A percentile compares a stretch with the other conserved stretches of the same genome.
Evolutionary conservation across 2,888 invertebrate genomes (phyloP).

Genomic region (Ophioninae sp.): DNA sequence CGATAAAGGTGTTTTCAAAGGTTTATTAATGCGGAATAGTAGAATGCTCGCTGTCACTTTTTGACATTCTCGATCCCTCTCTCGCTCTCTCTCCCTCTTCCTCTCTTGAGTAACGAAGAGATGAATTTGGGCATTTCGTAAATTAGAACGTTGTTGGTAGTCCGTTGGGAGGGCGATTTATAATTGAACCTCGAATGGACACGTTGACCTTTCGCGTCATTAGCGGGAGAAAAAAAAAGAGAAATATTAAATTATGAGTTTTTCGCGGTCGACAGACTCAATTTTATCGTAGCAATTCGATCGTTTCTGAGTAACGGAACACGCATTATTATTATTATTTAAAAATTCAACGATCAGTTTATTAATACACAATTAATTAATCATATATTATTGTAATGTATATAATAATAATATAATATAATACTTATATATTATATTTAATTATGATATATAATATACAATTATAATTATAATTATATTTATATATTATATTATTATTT

Average conservation of each 20-base stretch:
- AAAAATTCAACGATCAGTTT: no score
- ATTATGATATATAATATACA: slow-evolving; percentile 44
- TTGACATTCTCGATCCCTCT: not conserved
- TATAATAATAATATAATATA: no score
- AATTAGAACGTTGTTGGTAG: slow-evolving; percentile 73
- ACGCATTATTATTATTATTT: slow-evolving; percentile 50
- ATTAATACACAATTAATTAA: no score
- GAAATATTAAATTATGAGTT: slow-evolving; percentile 35
- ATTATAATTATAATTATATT: not conserved
- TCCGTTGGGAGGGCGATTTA: slow-evolving; percentile 63
- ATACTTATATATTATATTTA: slow-evolving; percentile 33
- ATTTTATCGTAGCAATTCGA: slow-evolving; percentile 37
- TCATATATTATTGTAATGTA: no score
- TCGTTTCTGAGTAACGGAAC: slow-evolving; percentile 49
- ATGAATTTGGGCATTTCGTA: slow-evolving; percentile 75
- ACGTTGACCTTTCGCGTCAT: slow-evolving; percentile 6
- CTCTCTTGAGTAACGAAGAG: slow-evolving; percentile 55
- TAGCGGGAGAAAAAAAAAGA: slow-evolving; percentile 21
- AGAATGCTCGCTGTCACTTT: slow-evolving; percentile 27
- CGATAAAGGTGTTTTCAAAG: not conserved
- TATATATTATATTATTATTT: slow-evolving; percentile 58
- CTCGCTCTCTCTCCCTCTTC: not conserved
- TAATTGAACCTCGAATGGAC: slow-evolving; percentile 34
- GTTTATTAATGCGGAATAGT: slow-evolving; percentile 36
- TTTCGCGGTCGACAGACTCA: slow-evolving; percentile 20